Base-by-base conservation (phyloP, 2,888 invertebrate species). In the Ypsolopha scabrella region DNA sequence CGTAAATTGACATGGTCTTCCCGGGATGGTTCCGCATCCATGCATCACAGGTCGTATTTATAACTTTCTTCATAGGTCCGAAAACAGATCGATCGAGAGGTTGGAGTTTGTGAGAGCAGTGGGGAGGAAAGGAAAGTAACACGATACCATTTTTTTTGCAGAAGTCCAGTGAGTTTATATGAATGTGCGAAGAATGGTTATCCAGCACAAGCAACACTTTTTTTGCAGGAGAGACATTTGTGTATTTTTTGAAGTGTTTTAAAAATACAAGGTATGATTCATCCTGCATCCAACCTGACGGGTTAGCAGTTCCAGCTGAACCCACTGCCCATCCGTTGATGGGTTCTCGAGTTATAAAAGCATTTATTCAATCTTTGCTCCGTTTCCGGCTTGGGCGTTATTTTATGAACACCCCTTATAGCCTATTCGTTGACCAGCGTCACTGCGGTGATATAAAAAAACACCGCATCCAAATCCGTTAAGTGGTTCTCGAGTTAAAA, bases 31-130 rank as follows among this genome's bases (percentile, higher is more conserved):
- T 52, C 24, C 41, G 38, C 54, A 58, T 51, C 54, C 53, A 58
- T 1, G 39, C 53, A 46, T 53, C 51, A 24, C 39, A 50, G 13
- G 52, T 45, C n/a, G 49, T 39, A 38, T 54, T 56, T 13, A 55
- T 24, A 13, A 41, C 46, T 44, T 54, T 56, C 48, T 60, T 58
- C 2, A 57, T 41, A 6, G 57, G 56, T n/a, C 58, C 57, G 50
- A 14, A 58, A 9, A 51, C 56, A 24, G 52, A 50, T 41, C 49
- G 37, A 51, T 55, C 53, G 10, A 58, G 50, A 1, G 57, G 59
- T 51, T 66, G 64, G 1, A 65, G 51, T 41, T 60, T 63, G 54
- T 65, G 63, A 0, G 63, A 60, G 49, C 60, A 64, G 51, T 66
- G 63, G 0, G 63, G 63, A 6, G 64, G 64, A 49, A 65, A 66